Conservation (phyloP, 2,888 invertebrate genomes). For the Byasa hedistus region DNA sequence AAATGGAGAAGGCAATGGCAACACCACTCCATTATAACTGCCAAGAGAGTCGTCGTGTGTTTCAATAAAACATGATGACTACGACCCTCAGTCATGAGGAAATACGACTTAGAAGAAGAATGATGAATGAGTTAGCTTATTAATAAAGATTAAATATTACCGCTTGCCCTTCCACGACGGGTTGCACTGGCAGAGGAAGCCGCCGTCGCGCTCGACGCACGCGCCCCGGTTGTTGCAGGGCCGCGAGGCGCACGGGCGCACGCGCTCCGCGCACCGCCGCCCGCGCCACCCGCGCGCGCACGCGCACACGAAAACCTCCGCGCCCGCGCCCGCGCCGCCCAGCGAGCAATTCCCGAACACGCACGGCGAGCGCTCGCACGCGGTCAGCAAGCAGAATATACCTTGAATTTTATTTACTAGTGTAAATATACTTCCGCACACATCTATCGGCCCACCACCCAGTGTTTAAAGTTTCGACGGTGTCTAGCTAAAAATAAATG, state of each 20-base stretch:
- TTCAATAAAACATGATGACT: no score
- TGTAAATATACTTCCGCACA: no score
- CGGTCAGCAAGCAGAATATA: slow-evolving; percentile 86
- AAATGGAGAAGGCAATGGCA: no score
- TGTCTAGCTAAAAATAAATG: no score
- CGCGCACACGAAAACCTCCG: slow-evolving; percentile 77
- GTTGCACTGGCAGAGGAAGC: slow-evolving; percentile 86
- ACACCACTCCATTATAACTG: no score
- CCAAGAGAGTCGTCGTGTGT: no score
- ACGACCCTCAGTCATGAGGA: no score
- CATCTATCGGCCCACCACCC: no score
- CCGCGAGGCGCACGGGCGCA: slow-evolving; percentile 84
- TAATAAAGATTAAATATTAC: slow-evolving; percentile 37
- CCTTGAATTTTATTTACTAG: slow-evolving; percentile 74
- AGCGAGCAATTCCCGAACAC: slow-evolving; percentile 83
- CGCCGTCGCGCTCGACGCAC: slow-evolving; percentile 84
- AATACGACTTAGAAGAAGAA: no score
- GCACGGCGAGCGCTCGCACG: slow-evolving; percentile 87
- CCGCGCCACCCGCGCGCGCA: slow-evolving; percentile 86
- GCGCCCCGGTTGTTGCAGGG: slow-evolving; percentile 88
- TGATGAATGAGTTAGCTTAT: not conserved
- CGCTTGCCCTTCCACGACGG: slow-evolving; percentile 85
- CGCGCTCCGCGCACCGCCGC: slow-evolving; percentile 82
- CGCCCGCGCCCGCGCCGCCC: slow-evolving; percentile 31
- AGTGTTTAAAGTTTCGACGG: no score